These are phyloP conservation scores for Elaphurus davidianus DNA, from an alignment of 2,113 vertebrate species.

Conservation along the genomic window DNA sequence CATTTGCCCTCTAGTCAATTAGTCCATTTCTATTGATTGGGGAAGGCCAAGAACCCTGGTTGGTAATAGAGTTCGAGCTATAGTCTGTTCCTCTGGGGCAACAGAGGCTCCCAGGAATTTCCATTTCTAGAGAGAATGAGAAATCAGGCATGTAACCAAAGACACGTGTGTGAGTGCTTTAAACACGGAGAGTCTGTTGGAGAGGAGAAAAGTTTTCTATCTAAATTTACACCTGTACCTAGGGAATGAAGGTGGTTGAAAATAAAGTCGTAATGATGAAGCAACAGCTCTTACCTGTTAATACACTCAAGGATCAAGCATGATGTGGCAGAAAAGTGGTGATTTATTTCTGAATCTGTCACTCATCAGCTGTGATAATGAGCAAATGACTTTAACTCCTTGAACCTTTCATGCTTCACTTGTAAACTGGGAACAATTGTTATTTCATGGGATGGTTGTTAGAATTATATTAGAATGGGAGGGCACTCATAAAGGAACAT, in stretches of 20 bases:
- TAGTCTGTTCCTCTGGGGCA: neutral
- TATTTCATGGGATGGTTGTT: neutral
- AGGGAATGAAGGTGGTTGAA: neutral
- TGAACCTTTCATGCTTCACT: neutral
- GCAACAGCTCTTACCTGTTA: neutral
- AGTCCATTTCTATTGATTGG: neutral
- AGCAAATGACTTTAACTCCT: neutral
- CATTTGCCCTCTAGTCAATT: neutral
- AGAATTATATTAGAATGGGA: neutral
- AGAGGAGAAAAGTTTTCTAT: neutral
- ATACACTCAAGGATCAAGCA: neutral
- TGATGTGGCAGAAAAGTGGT: conserved; percentile 4
- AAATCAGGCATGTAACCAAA: neutral
- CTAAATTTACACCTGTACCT: neutral
- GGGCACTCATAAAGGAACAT: neutral
- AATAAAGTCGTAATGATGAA: neutral
- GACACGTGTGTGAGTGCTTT: neutral
- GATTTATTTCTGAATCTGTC: conserved; percentile 19
- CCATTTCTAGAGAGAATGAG: neutral
- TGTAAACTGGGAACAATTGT: neutral
- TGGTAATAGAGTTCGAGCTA: neutral
- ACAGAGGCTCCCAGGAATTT: neutral
- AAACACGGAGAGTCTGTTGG: neutral
- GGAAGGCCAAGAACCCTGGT: neutral
- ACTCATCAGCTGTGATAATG: neutral